phyloP scores from a whole-genome alignment of 2,888 invertebrate species.

The Spatulosminthurus flaviceps region DNA sequence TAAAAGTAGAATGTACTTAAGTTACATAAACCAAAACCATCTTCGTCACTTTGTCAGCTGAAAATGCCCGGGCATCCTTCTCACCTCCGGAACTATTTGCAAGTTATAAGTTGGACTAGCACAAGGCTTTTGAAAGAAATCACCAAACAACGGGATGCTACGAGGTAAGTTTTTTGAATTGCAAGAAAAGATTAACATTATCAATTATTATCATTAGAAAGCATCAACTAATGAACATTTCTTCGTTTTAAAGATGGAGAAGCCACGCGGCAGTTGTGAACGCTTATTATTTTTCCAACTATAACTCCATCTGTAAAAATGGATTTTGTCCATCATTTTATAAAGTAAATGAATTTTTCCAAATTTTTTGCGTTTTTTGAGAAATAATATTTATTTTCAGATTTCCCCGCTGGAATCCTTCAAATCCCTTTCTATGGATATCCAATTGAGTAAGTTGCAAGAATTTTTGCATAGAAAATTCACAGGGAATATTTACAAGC shows the following conservation, averaged over 20 bases:
- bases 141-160: constrained; percentile 45
- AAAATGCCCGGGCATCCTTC: constrained; percentile 35
- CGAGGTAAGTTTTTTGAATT: constrained; percentile 35
- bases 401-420: constrained; percentile 83
- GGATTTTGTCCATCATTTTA: neutral
- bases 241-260: no score
- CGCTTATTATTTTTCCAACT: constrained; percentile 84
- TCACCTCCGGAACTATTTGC: constrained; percentile 51
- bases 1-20: no score
- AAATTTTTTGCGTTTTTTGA: constrained; percentile 4
- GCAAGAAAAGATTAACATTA: no score
- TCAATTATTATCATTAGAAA: no score
- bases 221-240: no score
- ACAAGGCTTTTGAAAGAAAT: constrained; percentile 52
- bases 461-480: no score
- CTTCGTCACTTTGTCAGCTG: neutral
- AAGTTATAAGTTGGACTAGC: constrained; percentile 55
- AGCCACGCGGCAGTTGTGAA: constrained; percentile 79
- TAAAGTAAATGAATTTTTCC: neutral
- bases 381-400: constrained; percentile 68
- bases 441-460: constrained; percentile 60
- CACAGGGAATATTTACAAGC: no score
- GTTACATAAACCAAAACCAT: no score
- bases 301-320: constrained; percentile 84
- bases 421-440: constrained; percentile 84